Evolutionary conservation across 2,113 vertebrate genomes (phyloP), one percentile per base, ranked within the genome.

Genomic region (Eulacestoma nigropectus): DNA sequence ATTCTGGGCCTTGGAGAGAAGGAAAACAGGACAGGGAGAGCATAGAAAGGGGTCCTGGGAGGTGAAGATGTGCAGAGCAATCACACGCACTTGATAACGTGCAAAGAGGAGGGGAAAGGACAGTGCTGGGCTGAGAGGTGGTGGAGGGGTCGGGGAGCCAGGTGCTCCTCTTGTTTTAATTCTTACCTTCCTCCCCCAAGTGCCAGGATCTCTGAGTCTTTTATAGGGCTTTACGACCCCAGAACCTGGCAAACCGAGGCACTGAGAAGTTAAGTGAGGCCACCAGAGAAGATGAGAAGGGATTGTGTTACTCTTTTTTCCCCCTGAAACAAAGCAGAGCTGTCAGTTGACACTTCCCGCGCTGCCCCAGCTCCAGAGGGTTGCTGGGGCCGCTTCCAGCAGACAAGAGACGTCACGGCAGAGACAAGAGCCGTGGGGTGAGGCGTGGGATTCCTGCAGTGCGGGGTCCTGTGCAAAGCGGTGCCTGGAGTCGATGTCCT

Each of bases 311-410:
- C 94, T 95, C 90, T 93, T 92, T 93, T 55, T 87, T 35, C 63
- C 59, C 89, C 80, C 93, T 95, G 93, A 97, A 96, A 95, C 93
- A 96, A 97, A 97, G 94, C 95, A 95, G 96, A 96, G 91, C 89
- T 96, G 91, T 95, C 96, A 95, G 89, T 95, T 95, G 94, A 97
- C 94, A 89, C 91, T 84, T 95, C 86, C 94, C 59, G 49, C 13
- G 13, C 86, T 92, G 89, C 93, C 93, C 94, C 87, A 89, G 86
- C 93, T 95, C 93, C 8, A 2, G 68, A 84, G 90, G 89, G 88
- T 4, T 93, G 79, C 80, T 89, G 94, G 91, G 93, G 91, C 76
- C 0, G 64, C 76, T 96, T 97, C 89, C 94, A 97, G 86, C 89
- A 96, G 89, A 47, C 89, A n/a, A 49, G 90, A 96, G 87, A 81